Evolutionary conservation across 2,888 invertebrate genomes (phyloP), one percentile per base, ranked within the genome.

Genomic region (Hypsopygia costalis): DNA sequence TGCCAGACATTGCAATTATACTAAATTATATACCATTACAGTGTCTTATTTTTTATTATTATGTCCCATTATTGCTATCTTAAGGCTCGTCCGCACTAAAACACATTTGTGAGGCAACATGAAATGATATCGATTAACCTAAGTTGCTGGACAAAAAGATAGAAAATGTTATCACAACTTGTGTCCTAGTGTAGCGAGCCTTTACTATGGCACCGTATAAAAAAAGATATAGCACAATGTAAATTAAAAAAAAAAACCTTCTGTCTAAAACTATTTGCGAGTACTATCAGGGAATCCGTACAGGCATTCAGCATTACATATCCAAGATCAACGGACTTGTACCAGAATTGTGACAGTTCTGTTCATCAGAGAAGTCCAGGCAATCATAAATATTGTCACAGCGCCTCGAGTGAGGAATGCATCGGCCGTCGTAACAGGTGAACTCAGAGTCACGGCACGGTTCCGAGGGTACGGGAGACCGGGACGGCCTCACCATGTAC

Each of bases 371-470:
- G 92, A 95, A 95, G 91, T 96, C 95, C 87, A 91, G 91, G 91
- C 96, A 96, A 91, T 96, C 95, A 92, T 95, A 95, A 90, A 92
- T 92, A 91, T 95, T 94, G 92, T 97, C 96, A 90, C 97, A 97
- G 76, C 93, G 93, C 68, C 93, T 92, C 55, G 90, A 83, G 76
- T 91, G 89, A 54, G 93, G 93, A 75, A 97, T 94, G 90, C 97
- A 97, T 73, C 91, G 90, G 52, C 91, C 89, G 71, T 92, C 91
- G 89, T 94, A 93, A 83, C 95, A 95, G 57, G 91, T 90, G 86
- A 94, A 94, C 80, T 95, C 90, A 51, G 91, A 90, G 44, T 90
- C 85, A 62, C 78, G 83, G 81, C 94, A 94, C 58, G 75, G 63
- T 11, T 62, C 56, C 29, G 48, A 56, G 46, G 66, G 56, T 28